Evolutionary conservation across 1,140 invertebrate species (phyloP), one percentile per base, ranked within the genome.

Genomic region (Nymphalis io): DNA sequence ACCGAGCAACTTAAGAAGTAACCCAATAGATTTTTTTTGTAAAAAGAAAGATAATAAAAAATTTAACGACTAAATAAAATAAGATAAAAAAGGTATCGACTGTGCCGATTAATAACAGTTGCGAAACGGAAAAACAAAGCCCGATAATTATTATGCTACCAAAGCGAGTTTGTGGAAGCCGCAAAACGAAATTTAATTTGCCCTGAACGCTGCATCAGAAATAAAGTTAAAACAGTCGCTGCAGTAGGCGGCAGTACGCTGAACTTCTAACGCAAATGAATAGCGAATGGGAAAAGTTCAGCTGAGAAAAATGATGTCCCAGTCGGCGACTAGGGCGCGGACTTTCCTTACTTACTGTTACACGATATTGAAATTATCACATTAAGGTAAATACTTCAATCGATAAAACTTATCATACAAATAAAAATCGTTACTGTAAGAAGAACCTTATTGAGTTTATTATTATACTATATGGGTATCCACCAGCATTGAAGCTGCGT

Each of bases 201-300:
- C 83, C 85, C 87, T 89, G 88, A 91, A 90, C 84, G 87, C 86
- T 90, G 88, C 88, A 90, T 89, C 88, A 91, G 86, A 89, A 89
- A 91, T 90, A 89, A 89, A 91, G 89, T 91, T 90, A 89, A 91
- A 91, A 91, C 88, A 91, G 89, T 88, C 85, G 83, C 79, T 87
- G 88, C 87, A 89, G 83, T 85, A 83, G 86, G 83, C 81, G 74
- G 80, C 78, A 71, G 85, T 81, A 88, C 84, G 86, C 68, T 81
- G 79, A 91, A 91, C 89, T 91, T 90, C 87, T 88, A 91, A 91
- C 88, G 84, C 85, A 89, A 91, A 91, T 91, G 89, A 91, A 91
- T 90, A 91, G 87, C 82, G 88, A 91, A 91, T 91, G 85, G 87
- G 87, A 82, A 90, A 91, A 91, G 89, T 91, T 91, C 80, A 76